A percentile compares a stretch with the other conserved stretches of the same genome.
Conservation (phyloP, 2,888 invertebrate species). For the Rhingia campestris region DNA sequence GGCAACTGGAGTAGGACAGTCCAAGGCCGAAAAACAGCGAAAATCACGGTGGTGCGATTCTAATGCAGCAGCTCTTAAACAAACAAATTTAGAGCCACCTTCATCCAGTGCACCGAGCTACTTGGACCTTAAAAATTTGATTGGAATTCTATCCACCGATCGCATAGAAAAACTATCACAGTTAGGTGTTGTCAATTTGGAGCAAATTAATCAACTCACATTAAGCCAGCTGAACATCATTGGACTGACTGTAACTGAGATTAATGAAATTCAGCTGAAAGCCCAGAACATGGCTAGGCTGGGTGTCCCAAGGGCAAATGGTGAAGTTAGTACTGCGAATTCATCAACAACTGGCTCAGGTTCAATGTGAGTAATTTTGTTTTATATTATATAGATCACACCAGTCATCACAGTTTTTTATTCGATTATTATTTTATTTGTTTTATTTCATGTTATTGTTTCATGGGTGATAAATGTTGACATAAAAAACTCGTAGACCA, state of each 20-base stretch:
- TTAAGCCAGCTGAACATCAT: conserved; percentile 85
- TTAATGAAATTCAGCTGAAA: conserved; percentile 86
- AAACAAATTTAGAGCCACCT: conserved; percentile 66
- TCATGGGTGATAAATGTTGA: conserved; percentile 57
- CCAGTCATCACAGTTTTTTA: not conserved
- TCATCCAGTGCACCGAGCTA: conserved; percentile 80
- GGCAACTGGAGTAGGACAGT: not conserved
- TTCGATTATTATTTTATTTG: conserved; percentile 36
- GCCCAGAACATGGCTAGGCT: conserved; percentile 85
- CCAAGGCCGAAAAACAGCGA: conserved; percentile 79
- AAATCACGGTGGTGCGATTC: conserved; percentile 82
- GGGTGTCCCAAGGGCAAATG: conserved; percentile 79
- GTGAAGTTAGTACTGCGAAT: conserved; percentile 21
- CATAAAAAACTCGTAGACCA: conserved; percentile 49
- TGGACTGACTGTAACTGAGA: conserved; percentile 85
- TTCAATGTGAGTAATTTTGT: conserved; percentile 48
- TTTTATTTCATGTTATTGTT: conserved; percentile 59
- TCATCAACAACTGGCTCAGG: conserved; percentile 2
- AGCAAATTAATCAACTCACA: conserved; percentile 86
- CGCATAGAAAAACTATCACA: conserved; percentile 85
- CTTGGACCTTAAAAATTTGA: conserved; percentile 85
- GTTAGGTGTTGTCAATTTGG: conserved; percentile 86
- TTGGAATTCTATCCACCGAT: conserved; percentile 84
- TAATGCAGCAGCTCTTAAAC: conserved; percentile 45
- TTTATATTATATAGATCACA: not conserved